Evolutionary conservation across 2,113 vertebrate genomes (phyloP).

Genomic region (Boulengeromyrus knoepffleri): DNA sequence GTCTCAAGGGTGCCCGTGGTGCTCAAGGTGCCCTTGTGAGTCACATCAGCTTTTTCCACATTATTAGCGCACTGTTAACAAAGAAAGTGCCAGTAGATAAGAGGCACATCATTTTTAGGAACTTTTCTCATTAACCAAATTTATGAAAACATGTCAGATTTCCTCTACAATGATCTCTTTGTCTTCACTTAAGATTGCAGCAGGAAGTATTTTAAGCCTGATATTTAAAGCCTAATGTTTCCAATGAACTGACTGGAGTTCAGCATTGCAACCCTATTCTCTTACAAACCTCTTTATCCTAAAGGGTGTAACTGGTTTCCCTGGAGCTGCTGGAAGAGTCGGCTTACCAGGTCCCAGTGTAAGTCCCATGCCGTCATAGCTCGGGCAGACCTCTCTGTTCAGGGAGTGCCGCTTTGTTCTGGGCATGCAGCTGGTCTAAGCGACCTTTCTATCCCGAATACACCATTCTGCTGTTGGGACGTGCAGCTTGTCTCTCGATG

Average conservation of each 20-base stretch:
- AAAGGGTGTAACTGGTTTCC: conserved; percentile 92
- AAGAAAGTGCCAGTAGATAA: not conserved
- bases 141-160: not conserved
- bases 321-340: conserved; percentile 90
- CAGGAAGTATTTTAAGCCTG: not conserved
- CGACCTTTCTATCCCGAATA: not conserved
- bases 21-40: conserved; percentile 88
- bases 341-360: conserved; percentile 87
- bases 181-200: not conserved
- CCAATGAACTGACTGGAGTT: not conserved
- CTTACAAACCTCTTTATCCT: not conserved
- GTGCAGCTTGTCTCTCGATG: not conserved
- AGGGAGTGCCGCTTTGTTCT: not conserved
- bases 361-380: conserved; percentile 42
- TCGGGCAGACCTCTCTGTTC: not conserved
- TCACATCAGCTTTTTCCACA: conserved; percentile 26
- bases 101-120: not conserved
- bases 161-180: not conserved
- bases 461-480: not conserved
- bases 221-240: not conserved
- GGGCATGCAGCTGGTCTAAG: not conserved
- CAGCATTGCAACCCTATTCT: not conserved
- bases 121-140: not conserved
- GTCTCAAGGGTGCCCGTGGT: conserved; percentile 88
- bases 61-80: not conserved